Evolutionary conservation across 2,113 vertebrate genomes (phyloP).

Genomic region (Panthera tigris): DNA sequence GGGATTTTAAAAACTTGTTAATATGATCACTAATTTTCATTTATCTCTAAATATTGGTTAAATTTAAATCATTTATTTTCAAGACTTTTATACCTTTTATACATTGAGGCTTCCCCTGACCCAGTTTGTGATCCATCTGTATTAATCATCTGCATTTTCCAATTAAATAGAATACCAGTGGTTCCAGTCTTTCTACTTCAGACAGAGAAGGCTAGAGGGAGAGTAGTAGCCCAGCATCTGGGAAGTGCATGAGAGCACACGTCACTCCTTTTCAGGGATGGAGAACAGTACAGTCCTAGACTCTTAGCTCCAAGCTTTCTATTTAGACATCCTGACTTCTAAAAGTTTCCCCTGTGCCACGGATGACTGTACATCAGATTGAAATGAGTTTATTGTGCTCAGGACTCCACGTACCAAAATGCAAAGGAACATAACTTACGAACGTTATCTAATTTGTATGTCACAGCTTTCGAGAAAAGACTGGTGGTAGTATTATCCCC

Average conservation of each 20-base stretch:
- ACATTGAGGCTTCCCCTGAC: neutral
- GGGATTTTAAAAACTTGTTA: neutral
- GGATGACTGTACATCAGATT: neutral
- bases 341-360: neutral
- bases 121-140: neutral
- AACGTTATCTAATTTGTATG: neutral
- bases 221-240: neutral
- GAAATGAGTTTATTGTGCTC: neutral
- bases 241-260: no score
- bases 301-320: neutral
- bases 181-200: neutral
- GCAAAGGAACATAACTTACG: neutral
- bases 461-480: neutral
- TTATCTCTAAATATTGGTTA: neutral
- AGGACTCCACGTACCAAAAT: neutral
- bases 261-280: neutral
- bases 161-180: neutral
- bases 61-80: slow-evolving; percentile 26
- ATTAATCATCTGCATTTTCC: neutral
- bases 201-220: neutral
- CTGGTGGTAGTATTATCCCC: neutral
- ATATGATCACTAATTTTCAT: neutral
- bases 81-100: neutral
- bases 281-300: neutral
- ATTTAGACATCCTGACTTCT: neutral